phyloP scores from a whole-genome alignment of 2,888 invertebrate species.

The Cataglyphis rosenhaueri region DNA sequence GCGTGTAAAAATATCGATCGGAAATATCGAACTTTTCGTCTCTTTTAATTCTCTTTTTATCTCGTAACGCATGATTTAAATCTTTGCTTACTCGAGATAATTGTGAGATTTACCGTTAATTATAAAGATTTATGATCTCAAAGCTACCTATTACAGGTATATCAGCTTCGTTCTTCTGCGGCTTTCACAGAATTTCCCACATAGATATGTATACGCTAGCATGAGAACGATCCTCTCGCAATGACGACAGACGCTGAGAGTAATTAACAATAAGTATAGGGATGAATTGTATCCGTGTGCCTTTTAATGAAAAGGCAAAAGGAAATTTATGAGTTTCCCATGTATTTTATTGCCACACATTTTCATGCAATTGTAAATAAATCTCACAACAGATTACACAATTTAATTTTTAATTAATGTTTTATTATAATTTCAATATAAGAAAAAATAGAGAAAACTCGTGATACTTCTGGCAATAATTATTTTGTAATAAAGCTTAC shows the following conservation, averaged over 20 bases:
- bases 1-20: neutral
- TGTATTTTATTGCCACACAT: neutral
- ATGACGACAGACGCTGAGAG: conserved; percentile 2
- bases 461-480: neutral
- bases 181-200: conserved; percentile 59
- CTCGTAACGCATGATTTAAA: neutral
- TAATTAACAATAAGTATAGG: conserved; percentile 39
- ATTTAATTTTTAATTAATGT: neutral
- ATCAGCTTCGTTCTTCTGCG: conserved; percentile 21
- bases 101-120: conserved; percentile 13
- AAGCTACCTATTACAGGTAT: neutral
- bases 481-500: neutral
- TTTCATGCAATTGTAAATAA: conserved; percentile 7
- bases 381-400: neutral
- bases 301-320: conserved; percentile 31
- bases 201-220: neutral
- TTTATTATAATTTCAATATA: conserved; percentile 6
- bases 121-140: neutral
- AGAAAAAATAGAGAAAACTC: neutral
- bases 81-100: neutral
- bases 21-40: neutral
- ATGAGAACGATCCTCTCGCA: conserved; percentile 1
- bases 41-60: neutral
- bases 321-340: neutral
- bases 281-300: neutral